These are phyloP conservation scores for Galerucella nymphaeae DNA, from an alignment of 2,888 invertebrate species.

Conservation along the genomic window DNA sequence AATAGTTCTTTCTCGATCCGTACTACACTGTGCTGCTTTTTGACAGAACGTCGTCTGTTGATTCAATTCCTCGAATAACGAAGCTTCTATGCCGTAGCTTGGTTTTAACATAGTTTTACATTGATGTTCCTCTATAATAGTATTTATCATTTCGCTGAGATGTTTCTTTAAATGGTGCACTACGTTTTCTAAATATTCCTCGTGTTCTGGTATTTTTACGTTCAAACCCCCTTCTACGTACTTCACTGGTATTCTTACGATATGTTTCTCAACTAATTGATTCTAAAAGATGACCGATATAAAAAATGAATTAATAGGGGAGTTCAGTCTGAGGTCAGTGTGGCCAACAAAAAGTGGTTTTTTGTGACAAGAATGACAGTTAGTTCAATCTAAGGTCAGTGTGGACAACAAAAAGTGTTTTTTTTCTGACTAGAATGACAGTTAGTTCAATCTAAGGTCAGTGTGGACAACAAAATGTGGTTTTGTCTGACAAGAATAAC, in stretches of 20 bases:
- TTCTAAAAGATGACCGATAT: constrained; percentile 64
- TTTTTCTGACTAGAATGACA: too few relatives aligned
- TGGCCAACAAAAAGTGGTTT: too few relatives aligned
- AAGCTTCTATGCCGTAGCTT: constrained; percentile 73
- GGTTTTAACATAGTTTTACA: constrained; percentile 69
- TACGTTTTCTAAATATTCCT: constrained; percentile 74
- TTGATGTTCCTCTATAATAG: constrained; percentile 76
- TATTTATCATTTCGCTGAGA: constrained; percentile 75
- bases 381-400: too few relatives aligned
- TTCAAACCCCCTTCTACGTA: constrained; percentile 68
- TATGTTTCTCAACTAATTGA: constrained; percentile 80
- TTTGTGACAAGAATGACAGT: too few relatives aligned
- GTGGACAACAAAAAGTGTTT: too few relatives aligned
- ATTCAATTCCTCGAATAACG: constrained; percentile 75
- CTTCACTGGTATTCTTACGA: constrained; percentile 71
- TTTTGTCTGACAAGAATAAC: too few relatives aligned
- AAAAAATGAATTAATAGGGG: too few relatives aligned
- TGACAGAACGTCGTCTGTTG: constrained; percentile 80
- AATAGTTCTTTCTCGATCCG: constrained; percentile 76
- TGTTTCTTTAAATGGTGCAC: constrained; percentile 74
- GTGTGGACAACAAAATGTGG: too few relatives aligned
- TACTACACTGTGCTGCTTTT: constrained; percentile 75
- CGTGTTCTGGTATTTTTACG: constrained; percentile 69
- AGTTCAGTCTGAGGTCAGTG: too few relatives aligned
- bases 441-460: too few relatives aligned